These are phyloP conservation scores for Ylistrum balloti DNA, from an alignment of 1,140 invertebrate genomes.

Conservation along the genomic window DNA sequence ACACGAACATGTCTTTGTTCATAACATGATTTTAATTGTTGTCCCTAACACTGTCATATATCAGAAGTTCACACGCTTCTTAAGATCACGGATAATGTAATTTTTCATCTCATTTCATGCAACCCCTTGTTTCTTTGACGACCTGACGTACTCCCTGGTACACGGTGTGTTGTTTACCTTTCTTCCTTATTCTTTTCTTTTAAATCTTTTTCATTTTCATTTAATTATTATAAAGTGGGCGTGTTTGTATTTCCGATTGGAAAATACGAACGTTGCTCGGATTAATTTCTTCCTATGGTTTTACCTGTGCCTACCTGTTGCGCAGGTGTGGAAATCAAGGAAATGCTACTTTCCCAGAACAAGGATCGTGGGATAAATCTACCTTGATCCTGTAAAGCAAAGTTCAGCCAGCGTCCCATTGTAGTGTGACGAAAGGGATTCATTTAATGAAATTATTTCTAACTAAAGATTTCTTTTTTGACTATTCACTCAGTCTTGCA, in stretches of 20 bases:
- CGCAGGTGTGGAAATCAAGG: slow-evolving; percentile 30
- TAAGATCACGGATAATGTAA: not conserved
- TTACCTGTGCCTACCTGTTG: not conserved
- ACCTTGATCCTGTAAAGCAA: slow-evolving; percentile 32
- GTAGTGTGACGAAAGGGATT: slow-evolving; percentile 18
- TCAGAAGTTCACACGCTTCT: not conserved
- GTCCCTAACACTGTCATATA: not conserved
- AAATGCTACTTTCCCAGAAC: not conserved
- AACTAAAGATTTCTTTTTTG: slow-evolving; percentile 16
- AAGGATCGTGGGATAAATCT: slow-evolving; percentile 16
- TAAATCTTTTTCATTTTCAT: not conserved
- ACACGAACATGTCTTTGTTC: no score
- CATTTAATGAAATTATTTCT: slow-evolving; percentile 40
- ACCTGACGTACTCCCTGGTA: not conserved
- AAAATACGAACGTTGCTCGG: slow-evolving; percentile 33
- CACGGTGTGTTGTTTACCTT: slow-evolving; percentile 12
- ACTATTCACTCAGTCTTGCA: slow-evolving; percentile 19
- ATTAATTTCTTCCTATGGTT: slow-evolving; percentile 26
- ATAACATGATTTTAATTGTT: no score
- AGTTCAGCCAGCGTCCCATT: slow-evolving; percentile 21
- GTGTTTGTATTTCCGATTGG: slow-evolving; percentile 38
- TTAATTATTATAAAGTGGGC: slow-evolving; percentile 29
- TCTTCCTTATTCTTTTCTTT: slow-evolving; percentile 6
- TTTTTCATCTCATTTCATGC: slow-evolving; percentile 40
- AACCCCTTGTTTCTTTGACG: slow-evolving; percentile 6